phyloP scores from a whole-genome alignment of 1,140 invertebrate genomes.

The Ceratina japonica region DNA sequence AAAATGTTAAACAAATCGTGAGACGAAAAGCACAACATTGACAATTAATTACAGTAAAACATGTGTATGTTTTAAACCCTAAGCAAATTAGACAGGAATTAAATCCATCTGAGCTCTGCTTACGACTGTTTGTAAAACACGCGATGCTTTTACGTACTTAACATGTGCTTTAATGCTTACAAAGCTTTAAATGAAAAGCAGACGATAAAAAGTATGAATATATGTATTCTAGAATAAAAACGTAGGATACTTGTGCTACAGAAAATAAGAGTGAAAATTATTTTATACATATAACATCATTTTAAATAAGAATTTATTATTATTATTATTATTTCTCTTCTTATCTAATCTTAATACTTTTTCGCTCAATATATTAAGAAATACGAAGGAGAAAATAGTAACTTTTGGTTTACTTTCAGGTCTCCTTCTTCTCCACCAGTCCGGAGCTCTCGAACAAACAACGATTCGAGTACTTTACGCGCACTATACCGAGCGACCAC shows the following conservation, averaged over 20 bases:
- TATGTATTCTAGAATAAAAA: not conserved
- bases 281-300: too few relatives aligned
- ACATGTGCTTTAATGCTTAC: not conserved
- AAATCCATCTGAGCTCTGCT: not conserved
- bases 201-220: not conserved
- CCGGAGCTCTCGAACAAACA: conserved; percentile 97
- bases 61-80: not conserved
- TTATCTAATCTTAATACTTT: too few relatives aligned
- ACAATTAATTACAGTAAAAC: not conserved
- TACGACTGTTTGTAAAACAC: not conserved
- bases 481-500: conserved; percentile 96
- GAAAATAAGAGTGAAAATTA: too few relatives aligned
- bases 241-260: too few relatives aligned
- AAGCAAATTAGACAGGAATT: not conserved
- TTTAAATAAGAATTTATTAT: not conserved
- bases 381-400: not conserved
- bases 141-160: not conserved
- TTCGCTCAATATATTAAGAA: too few relatives aligned
- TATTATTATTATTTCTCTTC: not conserved
- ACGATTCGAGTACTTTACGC: conserved; percentile 95
- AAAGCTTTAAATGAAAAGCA: too few relatives aligned
- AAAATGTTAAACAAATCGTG: not conserved
- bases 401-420: conserved; percentile 81
- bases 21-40: not conserved
- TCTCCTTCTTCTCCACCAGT: conserved; percentile 97